A percentile compares a stretch with the other conserved stretches of the same genome.
Conservation (phyloP, 2,113 vertebrate species). For the Otus sunia region DNA sequence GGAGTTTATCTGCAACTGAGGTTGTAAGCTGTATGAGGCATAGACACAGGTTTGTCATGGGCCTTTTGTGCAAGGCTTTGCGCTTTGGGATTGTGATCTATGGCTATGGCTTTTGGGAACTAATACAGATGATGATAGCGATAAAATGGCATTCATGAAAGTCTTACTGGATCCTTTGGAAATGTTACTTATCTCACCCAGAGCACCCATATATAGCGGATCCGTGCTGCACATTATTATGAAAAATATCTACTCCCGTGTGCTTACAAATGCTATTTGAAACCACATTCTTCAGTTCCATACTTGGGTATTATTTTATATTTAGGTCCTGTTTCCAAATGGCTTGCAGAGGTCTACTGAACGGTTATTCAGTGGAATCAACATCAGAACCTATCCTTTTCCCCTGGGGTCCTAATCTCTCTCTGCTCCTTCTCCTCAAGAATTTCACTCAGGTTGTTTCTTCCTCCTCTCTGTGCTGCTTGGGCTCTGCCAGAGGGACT, state of each 20-base stretch:
- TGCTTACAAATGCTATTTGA: conserved; percentile 18
- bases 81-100: background rate
- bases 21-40: background rate
- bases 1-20: background rate
- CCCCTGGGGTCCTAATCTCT: background rate
- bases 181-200: background rate
- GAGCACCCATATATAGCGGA: background rate
- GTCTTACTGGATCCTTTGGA: background rate
- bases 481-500: background rate
- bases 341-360: background rate
- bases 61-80: background rate
- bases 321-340: background rate
- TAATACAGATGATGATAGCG: background rate
- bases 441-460: background rate
- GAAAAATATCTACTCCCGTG: background rate
- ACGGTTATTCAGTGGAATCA: background rate
- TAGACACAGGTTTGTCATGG: background rate
- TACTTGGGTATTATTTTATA: background rate
- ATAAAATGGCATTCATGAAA: background rate
- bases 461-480: background rate
- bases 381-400: conserved; percentile 7
- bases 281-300: background rate
- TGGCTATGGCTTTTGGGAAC: background rate
- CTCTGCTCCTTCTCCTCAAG: background rate
- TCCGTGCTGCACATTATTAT: background rate